These are phyloP conservation scores for Teleogryllus occipitalis DNA, from an alignment of 1,140 invertebrate genomes.

Conservation along the genomic window DNA sequence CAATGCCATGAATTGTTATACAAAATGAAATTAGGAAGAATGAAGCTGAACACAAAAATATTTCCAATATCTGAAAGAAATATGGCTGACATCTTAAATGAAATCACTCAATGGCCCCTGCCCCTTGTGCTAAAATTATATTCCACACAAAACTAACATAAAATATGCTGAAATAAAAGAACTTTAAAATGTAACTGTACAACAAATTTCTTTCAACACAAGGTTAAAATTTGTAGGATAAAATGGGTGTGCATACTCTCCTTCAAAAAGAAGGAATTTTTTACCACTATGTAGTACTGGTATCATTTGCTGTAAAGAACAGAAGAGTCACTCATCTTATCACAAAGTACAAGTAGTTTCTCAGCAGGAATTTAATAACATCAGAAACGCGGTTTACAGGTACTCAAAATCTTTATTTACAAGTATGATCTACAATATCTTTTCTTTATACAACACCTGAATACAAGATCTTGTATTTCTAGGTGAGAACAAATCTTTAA, in stretches of 20 bases:
- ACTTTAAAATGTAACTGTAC: neutral
- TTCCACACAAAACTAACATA: neutral
- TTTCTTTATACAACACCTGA: neutral
- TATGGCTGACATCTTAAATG: too few species aligned
- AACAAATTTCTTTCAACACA: neutral
- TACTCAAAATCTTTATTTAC: neutral
- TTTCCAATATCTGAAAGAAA: too few species aligned
- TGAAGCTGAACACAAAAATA: too few species aligned
- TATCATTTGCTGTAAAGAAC: neutral
- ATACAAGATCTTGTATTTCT: neutral
- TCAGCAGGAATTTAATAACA: neutral
- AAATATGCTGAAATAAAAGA: neutral
- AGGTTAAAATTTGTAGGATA: neutral
- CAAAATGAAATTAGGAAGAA: too few species aligned
- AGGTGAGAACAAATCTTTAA: neutral
- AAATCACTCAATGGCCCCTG: too few species aligned
- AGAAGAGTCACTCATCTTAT: neutral
- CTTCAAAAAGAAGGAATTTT: neutral
- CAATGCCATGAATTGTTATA: too few species aligned
- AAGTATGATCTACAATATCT: neutral
- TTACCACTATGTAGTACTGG: neutral
- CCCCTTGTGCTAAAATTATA: too few species aligned
- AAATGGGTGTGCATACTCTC: neutral
- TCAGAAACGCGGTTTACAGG: neutral
- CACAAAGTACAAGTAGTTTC: neutral